Conservation (phyloP, 1,140 invertebrate genomes). For the Drosophila micromelanica region DNA sequence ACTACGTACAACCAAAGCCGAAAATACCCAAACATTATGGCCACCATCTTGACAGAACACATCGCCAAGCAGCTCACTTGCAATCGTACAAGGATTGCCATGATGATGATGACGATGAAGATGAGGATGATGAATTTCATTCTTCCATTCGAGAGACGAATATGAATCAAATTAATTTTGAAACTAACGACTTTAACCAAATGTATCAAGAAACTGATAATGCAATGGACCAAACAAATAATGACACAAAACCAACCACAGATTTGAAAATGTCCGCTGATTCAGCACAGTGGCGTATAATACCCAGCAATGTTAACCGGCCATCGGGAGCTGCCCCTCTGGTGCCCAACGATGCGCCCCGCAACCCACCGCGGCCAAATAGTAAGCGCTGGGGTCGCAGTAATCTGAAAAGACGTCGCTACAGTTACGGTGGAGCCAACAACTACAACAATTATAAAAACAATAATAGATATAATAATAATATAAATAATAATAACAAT, state of each 20-base stretch:
- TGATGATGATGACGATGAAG: not conserved
- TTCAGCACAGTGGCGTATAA: conserved; percentile 32
- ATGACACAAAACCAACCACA: not conserved
- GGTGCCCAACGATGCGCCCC: not conserved
- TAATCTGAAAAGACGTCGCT: not conserved
- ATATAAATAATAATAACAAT: not conserved
- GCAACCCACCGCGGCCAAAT: not conserved
- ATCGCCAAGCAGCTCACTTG: conserved; percentile 46
- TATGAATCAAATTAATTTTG: conserved; percentile 43
- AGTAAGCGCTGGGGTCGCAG: not conserved
- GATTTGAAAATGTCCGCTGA: not conserved
- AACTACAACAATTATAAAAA: conserved; percentile 5
- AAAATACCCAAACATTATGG: conserved; percentile 37
- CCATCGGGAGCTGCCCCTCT: conserved; percentile 41
- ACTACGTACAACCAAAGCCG: conserved; percentile 47
- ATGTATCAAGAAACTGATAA: conserved; percentile 12
- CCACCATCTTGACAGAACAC: not conserved
- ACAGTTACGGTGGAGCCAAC: not conserved
- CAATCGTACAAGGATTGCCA: conserved; percentile 32
- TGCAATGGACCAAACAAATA: not conserved
- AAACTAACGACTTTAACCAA: conserved; percentile 54
- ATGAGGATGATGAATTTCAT: conserved; percentile 14
- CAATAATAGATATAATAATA: conserved; percentile 12
- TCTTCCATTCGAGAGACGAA: conserved; percentile 19
- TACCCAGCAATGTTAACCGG: conserved; percentile 45